These are phyloP conservation scores for Dendronephthya gigantea DNA, from an alignment of 64 coral and sea anemone genomes.

Conservation along the genomic window DNA sequence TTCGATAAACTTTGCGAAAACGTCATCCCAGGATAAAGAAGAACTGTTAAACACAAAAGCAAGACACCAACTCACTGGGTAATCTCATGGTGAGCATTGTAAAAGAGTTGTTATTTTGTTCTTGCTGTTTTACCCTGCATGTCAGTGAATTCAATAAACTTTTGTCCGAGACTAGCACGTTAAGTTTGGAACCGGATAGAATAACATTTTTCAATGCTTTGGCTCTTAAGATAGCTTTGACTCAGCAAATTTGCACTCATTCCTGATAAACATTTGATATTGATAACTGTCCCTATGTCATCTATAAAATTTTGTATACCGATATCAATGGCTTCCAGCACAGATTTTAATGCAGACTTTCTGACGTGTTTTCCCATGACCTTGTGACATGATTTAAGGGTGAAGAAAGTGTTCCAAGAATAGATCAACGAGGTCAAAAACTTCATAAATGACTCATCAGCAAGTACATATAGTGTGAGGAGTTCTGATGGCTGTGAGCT, in stretches of 20 bases:
- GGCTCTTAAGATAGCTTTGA: too few relatives aligned
- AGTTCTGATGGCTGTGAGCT: neutral
- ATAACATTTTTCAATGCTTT: too few relatives aligned
- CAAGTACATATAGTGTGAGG: neutral
- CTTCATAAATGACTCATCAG: neutral
- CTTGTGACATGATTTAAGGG: neutral
- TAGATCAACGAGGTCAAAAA: neutral
- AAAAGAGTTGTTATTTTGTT: neutral
- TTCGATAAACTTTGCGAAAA: neutral
- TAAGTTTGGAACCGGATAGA: too few relatives aligned
- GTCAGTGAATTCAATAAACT: neutral
- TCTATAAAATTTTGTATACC: neutral
- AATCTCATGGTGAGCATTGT: neutral
- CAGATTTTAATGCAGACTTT: neutral
- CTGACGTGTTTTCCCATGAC: neutral
- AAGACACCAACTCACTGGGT: neutral
- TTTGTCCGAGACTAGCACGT: neutral
- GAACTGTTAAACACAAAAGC: neutral
- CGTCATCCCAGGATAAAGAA: neutral
- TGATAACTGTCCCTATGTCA: neutral
- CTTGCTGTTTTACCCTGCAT: neutral
- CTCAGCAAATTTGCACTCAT: too few relatives aligned
- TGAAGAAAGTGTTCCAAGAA: neutral
- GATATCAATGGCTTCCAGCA: too few relatives aligned
- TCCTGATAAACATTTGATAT: too few relatives aligned